Evolutionary conservation across 1,140 invertebrate genomes (phyloP).

Genomic region (Trypoxylus dichotomus): DNA sequence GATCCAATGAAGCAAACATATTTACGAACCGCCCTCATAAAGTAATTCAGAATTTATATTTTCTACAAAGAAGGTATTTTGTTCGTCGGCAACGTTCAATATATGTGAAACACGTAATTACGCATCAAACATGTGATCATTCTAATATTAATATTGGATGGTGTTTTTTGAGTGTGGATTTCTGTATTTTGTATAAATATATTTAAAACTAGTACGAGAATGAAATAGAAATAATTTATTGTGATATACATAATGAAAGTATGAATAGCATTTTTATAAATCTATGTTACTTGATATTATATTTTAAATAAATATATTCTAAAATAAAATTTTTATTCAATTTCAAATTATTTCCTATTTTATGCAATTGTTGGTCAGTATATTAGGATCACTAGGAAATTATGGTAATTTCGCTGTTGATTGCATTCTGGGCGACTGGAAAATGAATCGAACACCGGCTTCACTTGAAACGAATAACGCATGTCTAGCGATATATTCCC

Average conservation of each 20-base stretch:
- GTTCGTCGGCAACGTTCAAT: neutral
- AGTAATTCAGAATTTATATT: too few species aligned
- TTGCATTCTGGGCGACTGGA: too few species aligned
- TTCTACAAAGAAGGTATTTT: neutral
- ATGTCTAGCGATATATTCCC: too few species aligned
- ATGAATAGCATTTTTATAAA: constrained; percentile 21
- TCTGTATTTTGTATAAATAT: constrained; percentile 8
- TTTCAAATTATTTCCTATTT: too few species aligned
- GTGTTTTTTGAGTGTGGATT: constrained; percentile 10
- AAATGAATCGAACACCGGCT: too few species aligned
- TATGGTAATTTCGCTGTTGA: too few species aligned
- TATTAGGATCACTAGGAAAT: too few species aligned
- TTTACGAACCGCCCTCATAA: too few species aligned
- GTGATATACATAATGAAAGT: constrained; percentile 22
- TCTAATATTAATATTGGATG: constrained; percentile 8
- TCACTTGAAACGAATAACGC: too few species aligned
- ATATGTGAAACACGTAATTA: neutral
- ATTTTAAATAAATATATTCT: constrained; percentile 18
- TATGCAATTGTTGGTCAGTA: too few species aligned
- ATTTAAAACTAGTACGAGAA: neutral
- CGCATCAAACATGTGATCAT: constrained; percentile 5
- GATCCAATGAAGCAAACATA: too few species aligned
- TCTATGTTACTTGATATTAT: constrained; percentile 21
- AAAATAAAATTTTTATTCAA: neutral
- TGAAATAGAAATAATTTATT: constrained; percentile 21